A percentile compares a stretch with the other conserved stretches of the same genome.
Conservation (phyloP, 2,797 vertebrate species). For the Heterohyrax brucei region DNA sequence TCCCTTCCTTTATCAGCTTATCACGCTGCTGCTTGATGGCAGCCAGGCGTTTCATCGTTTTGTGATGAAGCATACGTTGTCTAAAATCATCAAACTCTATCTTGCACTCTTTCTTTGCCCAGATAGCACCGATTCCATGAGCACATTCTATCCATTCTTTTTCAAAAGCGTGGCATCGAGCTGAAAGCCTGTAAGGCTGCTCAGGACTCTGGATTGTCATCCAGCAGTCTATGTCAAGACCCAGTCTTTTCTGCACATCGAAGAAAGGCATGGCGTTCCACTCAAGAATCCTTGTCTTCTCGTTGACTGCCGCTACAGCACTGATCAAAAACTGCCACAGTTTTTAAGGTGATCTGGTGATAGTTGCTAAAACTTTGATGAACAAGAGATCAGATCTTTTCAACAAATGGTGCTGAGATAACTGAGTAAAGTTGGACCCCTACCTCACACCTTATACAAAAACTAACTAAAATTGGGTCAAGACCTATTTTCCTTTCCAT, state of each 20-base stretch:
- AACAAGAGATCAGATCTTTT: constrained; percentile 14
- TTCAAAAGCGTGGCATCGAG: constrained; percentile 95
- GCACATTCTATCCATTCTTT: constrained; percentile 97
- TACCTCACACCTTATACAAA: neutral
- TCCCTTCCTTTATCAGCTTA: constrained; percentile 95
- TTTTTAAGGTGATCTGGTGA: neutral
- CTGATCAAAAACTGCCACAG: neutral
- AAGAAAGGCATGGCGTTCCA: constrained; percentile 94
- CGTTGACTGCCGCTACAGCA: too few relatives aligned
- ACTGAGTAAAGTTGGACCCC: neutral
- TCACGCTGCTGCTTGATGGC: constrained; percentile 92
- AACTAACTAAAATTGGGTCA: neutral
- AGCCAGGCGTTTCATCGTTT: constrained; percentile 92
- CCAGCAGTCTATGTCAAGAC: constrained; percentile 93
- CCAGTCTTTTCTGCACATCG: constrained; percentile 93
- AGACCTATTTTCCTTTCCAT: neutral
- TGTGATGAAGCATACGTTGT: constrained; percentile 94
- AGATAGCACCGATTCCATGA: constrained; percentile 93
- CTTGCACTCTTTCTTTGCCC: constrained; percentile 94
- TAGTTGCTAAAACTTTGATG: neutral
- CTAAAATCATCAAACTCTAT: constrained; percentile 95
- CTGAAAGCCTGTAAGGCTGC: constrained; percentile 90
- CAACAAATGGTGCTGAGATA: neutral
- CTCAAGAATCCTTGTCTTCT: too few relatives aligned
- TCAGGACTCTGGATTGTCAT: constrained; percentile 91